phyloP scores from a whole-genome alignment of 2,113 vertebrate species.

The Cochlearius cochlearius region DNA sequence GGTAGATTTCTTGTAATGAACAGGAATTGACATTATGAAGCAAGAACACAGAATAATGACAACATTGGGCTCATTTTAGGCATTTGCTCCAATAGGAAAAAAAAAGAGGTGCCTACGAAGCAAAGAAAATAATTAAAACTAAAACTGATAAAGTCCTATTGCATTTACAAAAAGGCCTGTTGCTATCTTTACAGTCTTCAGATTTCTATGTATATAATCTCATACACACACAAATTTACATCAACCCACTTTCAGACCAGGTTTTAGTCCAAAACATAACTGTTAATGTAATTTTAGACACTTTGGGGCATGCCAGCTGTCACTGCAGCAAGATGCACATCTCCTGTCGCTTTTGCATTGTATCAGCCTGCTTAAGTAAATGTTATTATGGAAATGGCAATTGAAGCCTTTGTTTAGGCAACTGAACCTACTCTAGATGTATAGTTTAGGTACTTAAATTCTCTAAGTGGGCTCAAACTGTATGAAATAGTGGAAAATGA shows the following conservation, averaged over 20 bases:
- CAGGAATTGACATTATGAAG: neutral
- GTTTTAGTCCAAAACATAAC: neutral
- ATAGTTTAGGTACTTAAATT: neutral
- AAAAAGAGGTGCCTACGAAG: neutral
- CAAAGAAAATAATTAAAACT: neutral
- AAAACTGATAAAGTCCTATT: neutral
- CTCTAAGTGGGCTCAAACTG: neutral
- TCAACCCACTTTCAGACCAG: neutral
- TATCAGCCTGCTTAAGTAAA: neutral
- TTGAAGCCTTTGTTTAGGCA: neutral
- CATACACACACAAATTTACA: neutral
- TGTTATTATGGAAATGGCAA: neutral
- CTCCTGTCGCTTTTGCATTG: neutral
- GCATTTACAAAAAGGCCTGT: no score
- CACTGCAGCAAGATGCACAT: neutral
- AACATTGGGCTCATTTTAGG: neutral
- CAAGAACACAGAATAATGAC: neutral
- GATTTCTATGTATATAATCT: neutral
- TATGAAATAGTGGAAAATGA: neutral
- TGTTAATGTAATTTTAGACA: neutral
- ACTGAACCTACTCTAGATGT: neutral
- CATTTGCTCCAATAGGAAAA: neutral
- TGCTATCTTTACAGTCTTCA: neutral
- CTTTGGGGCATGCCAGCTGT: neutral
- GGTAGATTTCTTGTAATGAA: neutral